These are phyloP conservation scores for Phallusia fumigata DNA, from an alignment of 23 tunicate species.

Conservation along the genomic window DNA sequence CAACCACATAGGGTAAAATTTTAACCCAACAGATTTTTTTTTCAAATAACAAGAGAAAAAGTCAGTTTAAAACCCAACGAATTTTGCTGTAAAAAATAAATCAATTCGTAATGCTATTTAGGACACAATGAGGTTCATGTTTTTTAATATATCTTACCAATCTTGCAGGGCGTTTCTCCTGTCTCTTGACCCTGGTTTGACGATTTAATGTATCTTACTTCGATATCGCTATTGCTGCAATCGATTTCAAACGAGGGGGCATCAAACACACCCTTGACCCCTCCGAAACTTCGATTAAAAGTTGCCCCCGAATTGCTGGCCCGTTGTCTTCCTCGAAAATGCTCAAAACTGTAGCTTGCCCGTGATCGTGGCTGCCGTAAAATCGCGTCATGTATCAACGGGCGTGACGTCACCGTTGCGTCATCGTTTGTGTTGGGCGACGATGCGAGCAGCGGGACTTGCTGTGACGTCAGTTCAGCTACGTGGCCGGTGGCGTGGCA, in stretches of 20 bases:
- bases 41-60: too few species aligned
- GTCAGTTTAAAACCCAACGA: too few species aligned
- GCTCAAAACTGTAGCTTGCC: constrained; percentile 34
- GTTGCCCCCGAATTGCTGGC: background rate
- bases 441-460: constrained; percentile 2
- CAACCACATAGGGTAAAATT: too few species aligned
- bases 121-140: too few species aligned
- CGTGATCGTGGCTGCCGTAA: constrained; percentile 20
- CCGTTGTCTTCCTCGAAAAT: background rate
- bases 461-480: background rate
- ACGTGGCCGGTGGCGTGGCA: background rate
- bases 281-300: background rate
- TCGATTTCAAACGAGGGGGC: constrained; percentile 63
- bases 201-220: constrained; percentile 49
- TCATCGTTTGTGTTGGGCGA: constrained; percentile 4
- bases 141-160: constrained; percentile 19
- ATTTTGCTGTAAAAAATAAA: too few species aligned
- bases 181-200: too few species aligned
- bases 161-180: too few species aligned
- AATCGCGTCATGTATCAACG: background rate
- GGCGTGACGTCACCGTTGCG: background rate
- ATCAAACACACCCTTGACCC: background rate
- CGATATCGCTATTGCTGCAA: constrained; percentile 76
- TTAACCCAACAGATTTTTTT: too few species aligned
- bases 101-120: too few species aligned